Base-by-base conservation (phyloP, 2,797 vertebrate genomes). In the Adelosebastes latens region DNA sequence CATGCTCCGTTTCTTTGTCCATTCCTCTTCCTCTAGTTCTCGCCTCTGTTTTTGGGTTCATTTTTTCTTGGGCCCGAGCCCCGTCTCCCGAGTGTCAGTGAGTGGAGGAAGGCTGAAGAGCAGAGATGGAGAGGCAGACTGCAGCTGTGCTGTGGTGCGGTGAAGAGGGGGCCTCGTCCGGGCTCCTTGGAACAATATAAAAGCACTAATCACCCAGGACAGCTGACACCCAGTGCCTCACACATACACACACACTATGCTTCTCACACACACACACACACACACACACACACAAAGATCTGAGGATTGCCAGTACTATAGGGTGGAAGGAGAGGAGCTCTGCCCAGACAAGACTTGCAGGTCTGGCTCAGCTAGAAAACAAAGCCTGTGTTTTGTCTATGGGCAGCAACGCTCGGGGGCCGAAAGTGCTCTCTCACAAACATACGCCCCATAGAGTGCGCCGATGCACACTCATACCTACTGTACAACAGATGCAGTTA, bases 371-470 rank as follows among this genome's bases (percentile, higher is more conserved):
- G 93, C 94, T 94, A 94, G 94, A 95, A 90, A 94, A 90, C 90
- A 72, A 92, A 95, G 95, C 96, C 96, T 96, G 95, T 97, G 96
- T 97, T 97, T 97, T 97, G 97, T 97, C 96, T 97, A 95, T 90
- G 89, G 93, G 92, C 90, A 92, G 87, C 64, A 80, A 82, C 87
- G 94, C 96, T 96, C 92, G 92, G 90, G 95, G 85, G 89, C 89
- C 95, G 90, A 95, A 89, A 92, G 90, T 91, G 93, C 93, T 92
- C 93, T 93, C 83, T 88, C 85, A 83, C 88, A 92, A 90, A 93
- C 86, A 88, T 56, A 22, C 84, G 85, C 84, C 42, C 70, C 79
- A 71, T 78, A 69, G 56, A 65, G 34, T 70, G 59, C 27, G 68
- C 16, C 53, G 32, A 36, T 68, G 58, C 61, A 79, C 12, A 36